phyloP scores from a whole-genome alignment of 2,888 invertebrate genomes.

The Megalurothrips usitatus region DNA sequence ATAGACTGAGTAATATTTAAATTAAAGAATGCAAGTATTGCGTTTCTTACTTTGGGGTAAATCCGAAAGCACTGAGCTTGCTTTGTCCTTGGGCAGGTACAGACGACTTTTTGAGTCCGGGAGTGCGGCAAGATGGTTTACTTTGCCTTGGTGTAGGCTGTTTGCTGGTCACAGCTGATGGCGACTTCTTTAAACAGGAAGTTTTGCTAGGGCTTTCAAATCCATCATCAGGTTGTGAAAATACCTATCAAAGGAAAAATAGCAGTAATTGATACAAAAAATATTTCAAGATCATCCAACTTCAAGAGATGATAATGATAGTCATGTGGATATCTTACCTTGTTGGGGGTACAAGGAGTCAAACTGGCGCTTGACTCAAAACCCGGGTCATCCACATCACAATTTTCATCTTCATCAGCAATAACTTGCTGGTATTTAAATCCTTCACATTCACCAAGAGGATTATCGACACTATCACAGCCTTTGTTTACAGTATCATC shows the following conservation, averaged over 20 bases:
- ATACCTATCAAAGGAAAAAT: neutral
- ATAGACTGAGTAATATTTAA: too few relatives aligned
- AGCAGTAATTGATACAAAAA: neutral
- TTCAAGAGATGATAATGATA: neutral
- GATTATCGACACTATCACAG: neutral
- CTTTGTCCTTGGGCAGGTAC: neutral
- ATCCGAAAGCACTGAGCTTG: slow-evolving; percentile 1
- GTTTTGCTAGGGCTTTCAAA: slow-evolving; percentile 30
- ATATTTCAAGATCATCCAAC: too few relatives aligned
- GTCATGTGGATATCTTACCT: neutral
- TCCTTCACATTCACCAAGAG: neutral
- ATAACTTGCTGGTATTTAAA: neutral
- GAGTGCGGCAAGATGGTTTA: neutral
- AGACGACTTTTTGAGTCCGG: slow-evolving; percentile 14
- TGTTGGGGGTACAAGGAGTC: neutral
- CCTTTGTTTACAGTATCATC: neutral
- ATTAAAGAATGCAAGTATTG: neutral
- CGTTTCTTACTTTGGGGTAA: neutral
- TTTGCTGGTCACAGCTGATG: neutral
- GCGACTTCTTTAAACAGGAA: neutral
- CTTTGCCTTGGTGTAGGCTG: neutral
- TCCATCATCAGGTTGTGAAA: slow-evolving; percentile 31
- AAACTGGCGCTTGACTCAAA: neutral
- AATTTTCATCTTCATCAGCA: neutral
- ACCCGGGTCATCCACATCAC: slow-evolving; percentile 11